Conservation (phyloP, 2,797 vertebrate genomes). For the Hoplostethus mediterraneus region DNA sequence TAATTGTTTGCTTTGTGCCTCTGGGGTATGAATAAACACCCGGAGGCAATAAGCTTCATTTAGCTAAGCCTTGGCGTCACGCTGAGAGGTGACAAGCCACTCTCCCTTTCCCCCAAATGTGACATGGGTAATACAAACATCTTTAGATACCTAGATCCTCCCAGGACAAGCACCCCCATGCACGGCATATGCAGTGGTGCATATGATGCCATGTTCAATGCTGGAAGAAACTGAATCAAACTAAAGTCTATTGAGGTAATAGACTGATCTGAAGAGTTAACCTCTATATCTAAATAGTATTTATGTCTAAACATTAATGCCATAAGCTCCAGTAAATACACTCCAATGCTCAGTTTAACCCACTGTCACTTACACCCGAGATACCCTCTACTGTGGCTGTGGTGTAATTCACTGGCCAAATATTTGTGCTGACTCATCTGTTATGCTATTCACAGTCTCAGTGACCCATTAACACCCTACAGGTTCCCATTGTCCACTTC, state of each 20-base stretch:
- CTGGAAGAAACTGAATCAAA: not conserved
- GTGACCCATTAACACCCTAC: constrained; percentile 84
- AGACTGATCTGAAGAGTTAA: not conserved
- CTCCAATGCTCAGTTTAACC: not conserved
- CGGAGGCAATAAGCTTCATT: constrained; percentile 62
- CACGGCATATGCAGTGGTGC: not conserved
- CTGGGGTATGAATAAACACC: constrained; percentile 69
- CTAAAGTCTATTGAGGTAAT: not conserved
- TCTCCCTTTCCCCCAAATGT: constrained; percentile 68
- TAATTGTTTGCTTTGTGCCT: constrained; percentile 70
- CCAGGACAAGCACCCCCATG: constrained; percentile 14
- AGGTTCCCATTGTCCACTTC: constrained; percentile 79
- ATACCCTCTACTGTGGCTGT: constrained; percentile 53
- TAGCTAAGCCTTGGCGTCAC: constrained; percentile 69
- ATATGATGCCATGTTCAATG: not conserved
- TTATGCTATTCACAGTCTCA: constrained; percentile 84
- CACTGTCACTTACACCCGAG: constrained; percentile 24
- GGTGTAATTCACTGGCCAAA: constrained; percentile 82
- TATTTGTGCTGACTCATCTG: constrained; percentile 88
- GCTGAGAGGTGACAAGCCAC: constrained; percentile 66
- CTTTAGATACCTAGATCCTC: constrained; percentile 45
- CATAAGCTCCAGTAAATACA: not conserved
- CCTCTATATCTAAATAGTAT: not conserved
- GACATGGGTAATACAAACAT: constrained; percentile 56
- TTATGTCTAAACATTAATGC: not conserved